Evolutionary conservation across 2,888 invertebrate genomes (phyloP).

Genomic region (Yponomeuta plumbellus): DNA sequence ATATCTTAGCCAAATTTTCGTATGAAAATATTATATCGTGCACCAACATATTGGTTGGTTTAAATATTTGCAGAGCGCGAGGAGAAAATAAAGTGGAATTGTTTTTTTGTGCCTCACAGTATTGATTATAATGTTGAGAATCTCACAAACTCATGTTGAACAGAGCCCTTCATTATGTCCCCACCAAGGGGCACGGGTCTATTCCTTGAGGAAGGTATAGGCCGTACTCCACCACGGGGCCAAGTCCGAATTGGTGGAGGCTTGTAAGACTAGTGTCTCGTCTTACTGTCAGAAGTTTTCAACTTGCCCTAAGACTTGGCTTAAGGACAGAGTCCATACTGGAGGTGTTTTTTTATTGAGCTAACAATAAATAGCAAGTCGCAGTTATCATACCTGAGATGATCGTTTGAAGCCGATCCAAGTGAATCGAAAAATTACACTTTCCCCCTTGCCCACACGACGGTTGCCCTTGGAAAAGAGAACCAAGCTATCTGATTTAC

Average conservation of each 20-base stretch:
- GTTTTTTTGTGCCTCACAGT: not conserved
- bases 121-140: not conserved
- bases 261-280: no score
- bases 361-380: no score
- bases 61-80: constrained; percentile 16
- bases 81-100: constrained; percentile 15
- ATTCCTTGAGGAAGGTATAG: no score
- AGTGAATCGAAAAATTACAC: not conserved
- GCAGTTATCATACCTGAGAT: not conserved
- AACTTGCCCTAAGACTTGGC: no score
- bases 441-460: not conserved
- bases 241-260: no score
- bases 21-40: constrained; percentile 45
- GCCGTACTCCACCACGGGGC: no score
- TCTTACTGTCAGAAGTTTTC: no score
- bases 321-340: no score
- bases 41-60: constrained; percentile 10
- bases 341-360: no score
- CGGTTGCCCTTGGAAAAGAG: constrained; percentile 6
- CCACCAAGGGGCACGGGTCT: no score
- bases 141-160: no score
- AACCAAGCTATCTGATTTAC: constrained; percentile 55
- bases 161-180: no score
- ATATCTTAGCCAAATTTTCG: constrained; percentile 44
- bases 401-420: not conserved